Evolutionary conservation across 2,797 vertebrate species (phyloP).

Genomic region (Orestias chungarensis): DNA sequence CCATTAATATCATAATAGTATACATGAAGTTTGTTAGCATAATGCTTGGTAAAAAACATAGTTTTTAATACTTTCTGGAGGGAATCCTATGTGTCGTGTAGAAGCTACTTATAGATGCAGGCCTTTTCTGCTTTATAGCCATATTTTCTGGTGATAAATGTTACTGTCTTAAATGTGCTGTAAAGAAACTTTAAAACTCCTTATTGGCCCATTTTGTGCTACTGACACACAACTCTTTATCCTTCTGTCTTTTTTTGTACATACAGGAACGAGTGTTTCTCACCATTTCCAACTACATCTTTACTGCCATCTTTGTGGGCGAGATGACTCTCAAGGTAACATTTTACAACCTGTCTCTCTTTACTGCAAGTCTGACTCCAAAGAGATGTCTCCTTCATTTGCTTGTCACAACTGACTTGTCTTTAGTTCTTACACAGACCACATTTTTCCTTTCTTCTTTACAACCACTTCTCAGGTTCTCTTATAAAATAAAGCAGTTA

Average conservation of each 20-base stretch:
- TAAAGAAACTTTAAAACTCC: constrained; percentile 37
- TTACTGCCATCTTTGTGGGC: constrained; percentile 96
- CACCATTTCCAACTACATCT: constrained; percentile 98
- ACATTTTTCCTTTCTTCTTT: constrained; percentile 12
- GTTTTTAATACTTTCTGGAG: neutral
- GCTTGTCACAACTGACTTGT: constrained; percentile 13
- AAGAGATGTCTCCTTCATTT: constrained; percentile 6
- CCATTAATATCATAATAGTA: neutral
- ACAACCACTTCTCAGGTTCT: constrained; percentile 2
- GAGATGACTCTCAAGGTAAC: constrained; percentile 98
- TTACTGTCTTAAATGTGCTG: constrained; percentile 39
- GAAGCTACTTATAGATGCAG: neutral
- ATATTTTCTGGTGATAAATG: constrained; percentile 18
- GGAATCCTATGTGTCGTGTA: neutral
- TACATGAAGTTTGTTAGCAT: neutral
- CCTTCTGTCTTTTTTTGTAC: constrained; percentile 12
- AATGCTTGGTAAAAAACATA: too few species aligned
- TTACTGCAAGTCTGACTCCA: constrained; percentile 5
- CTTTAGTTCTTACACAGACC: constrained; percentile 22
- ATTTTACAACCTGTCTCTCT: constrained; percentile 45
- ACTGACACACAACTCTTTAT: constrained; percentile 25
- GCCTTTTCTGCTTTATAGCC: constrained; percentile 3
- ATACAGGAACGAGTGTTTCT: constrained; percentile 93
- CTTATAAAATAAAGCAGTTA: constrained; percentile 66
- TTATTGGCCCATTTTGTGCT: constrained; percentile 33